Conservation (phyloP, 2,797 vertebrate species). For the Chanos chanos region DNA sequence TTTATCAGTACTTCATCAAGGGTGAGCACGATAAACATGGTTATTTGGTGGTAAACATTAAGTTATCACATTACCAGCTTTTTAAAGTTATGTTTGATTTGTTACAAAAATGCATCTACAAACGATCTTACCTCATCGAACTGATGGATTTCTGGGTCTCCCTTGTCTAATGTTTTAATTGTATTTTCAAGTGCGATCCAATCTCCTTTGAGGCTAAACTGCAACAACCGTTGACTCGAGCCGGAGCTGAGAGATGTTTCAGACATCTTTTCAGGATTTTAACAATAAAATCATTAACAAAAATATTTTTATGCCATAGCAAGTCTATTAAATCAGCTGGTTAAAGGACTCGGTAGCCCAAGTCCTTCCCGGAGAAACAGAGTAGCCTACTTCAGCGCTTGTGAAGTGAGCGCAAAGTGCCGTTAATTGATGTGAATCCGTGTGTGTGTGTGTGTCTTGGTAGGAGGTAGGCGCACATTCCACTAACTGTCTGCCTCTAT, state of each 20-base stretch:
- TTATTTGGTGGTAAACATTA: too few relatives aligned
- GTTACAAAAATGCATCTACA: neutral
- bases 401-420: neutral
- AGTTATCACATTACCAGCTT: too few relatives aligned
- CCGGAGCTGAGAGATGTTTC: conserved; percentile 29
- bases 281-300: neutral
- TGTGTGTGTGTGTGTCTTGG: conserved; percentile 9
- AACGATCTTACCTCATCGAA: conserved; percentile 37
- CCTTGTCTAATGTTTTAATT: conserved; percentile 48
- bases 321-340: too few relatives aligned
- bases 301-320: neutral
- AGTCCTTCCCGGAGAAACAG: too few relatives aligned
- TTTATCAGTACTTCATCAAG: too few relatives aligned
- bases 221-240: conserved; percentile 36
- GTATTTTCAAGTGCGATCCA: conserved; percentile 45
- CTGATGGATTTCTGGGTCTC: conserved; percentile 30
- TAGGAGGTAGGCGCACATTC: conserved; percentile 21
- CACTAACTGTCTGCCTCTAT: conserved; percentile 23
- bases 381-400: too few relatives aligned
- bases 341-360: too few relatives aligned
- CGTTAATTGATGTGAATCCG: conserved; percentile 18
- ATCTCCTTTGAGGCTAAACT: conserved; percentile 48
- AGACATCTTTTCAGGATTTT: conserved; percentile 32
- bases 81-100: too few relatives aligned
- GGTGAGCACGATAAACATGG: too few relatives aligned